Evolutionary conservation across 2,113 vertebrate genomes (phyloP).

Genomic region (Caranx melampygus): DNA sequence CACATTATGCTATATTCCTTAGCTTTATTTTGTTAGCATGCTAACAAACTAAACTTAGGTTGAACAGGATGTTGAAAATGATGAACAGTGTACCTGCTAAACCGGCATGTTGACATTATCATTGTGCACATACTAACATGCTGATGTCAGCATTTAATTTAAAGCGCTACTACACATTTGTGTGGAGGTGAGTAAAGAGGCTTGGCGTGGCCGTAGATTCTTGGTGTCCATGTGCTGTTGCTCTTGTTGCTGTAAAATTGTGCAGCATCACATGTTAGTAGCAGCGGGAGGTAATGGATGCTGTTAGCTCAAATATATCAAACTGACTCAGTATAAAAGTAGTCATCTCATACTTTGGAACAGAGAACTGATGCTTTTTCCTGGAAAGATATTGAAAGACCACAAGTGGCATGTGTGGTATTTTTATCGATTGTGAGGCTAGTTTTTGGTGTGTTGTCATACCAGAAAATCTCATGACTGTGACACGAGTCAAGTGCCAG

Average conservation of each 20-base stretch:
- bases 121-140: neutral
- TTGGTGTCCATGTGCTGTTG: neutral
- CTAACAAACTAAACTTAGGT: neutral
- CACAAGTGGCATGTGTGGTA: neutral
- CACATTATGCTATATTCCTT: neutral
- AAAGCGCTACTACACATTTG: neutral
- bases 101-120: neutral
- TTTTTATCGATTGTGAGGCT: neutral
- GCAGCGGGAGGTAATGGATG: neutral
- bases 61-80: neutral
- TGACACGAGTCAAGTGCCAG: conserved; percentile 32
- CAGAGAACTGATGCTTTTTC: neutral
- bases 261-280: neutral
- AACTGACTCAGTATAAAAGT: neutral
- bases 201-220: neutral
- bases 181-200: neutral
- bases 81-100: neutral
- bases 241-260: neutral
- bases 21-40: neutral
- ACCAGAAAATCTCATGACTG: neutral
- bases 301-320: neutral
- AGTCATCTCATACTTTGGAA: neutral
- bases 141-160: neutral
- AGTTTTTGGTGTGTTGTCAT: neutral
- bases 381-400: neutral